Percentiles rank a stretch among this genome's conserved stretches.
Evolutionary conservation across 2,888 invertebrate genomes (phyloP).

Genomic region (Lydus trimaculatus): DNA sequence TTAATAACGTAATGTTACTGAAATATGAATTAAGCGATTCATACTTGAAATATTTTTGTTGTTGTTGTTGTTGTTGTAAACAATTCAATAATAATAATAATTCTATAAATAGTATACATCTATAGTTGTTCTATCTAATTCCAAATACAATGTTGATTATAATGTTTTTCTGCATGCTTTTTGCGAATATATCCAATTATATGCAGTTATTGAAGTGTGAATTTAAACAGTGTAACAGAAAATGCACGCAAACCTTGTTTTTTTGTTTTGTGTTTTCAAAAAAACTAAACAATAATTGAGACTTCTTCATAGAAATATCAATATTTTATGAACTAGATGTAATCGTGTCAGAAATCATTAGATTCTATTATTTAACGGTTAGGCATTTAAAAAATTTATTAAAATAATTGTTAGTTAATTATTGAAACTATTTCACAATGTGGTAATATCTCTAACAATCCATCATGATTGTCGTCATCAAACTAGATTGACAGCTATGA

Average conservation of each 20-base stretch:
- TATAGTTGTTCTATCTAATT: neutral
- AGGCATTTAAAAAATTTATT: neutral
- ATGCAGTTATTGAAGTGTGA: neutral
- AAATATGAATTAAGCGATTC: neutral
- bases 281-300: too few species aligned
- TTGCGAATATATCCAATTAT: neutral
- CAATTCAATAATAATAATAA: neutral
- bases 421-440: neutral
- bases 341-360: neutral
- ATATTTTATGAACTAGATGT: neutral
- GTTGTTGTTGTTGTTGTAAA: too few species aligned
- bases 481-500: constrained; percentile 2
- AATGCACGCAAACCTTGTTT: neutral
- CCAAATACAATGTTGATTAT: neutral
- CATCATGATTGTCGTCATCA: neutral
- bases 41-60: neutral
- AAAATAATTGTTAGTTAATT: neutral
- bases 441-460: neutral
- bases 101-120: neutral
- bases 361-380: neutral
- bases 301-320: too few species aligned
- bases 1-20: neutral
- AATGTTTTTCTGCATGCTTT: neutral
- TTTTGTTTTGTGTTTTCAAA: too few species aligned
- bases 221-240: neutral